Evolutionary conservation across 1,140 invertebrate species (phyloP).

Genomic region (Zaprionus lachaisei): DNA sequence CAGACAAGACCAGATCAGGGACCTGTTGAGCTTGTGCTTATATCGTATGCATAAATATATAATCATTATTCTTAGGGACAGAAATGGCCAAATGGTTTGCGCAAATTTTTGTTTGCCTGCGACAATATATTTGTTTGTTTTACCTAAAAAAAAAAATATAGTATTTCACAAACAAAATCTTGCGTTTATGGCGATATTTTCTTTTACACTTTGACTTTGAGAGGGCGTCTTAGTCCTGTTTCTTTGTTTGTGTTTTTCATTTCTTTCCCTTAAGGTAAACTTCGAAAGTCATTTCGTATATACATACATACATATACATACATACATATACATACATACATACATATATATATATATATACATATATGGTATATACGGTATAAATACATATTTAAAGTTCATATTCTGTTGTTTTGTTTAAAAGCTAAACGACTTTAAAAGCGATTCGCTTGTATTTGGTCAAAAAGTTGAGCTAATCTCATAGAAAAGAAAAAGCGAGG

Average conservation of each 20-base stretch:
- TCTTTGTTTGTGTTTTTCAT: conserved; percentile 2
- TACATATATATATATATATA: conserved; percentile 28
- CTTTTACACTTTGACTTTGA: neutral
- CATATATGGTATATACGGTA: conserved; percentile 27
- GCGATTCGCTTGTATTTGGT: conserved; percentile 40
- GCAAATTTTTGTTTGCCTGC: conserved; percentile 17
- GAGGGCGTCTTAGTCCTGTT: neutral
- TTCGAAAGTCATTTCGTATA: conserved; percentile 11
- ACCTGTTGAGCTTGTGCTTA: conserved; percentile 15
- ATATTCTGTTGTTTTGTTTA: conserved; percentile 23
- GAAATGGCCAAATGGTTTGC: conserved; percentile 25
- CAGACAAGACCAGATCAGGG: conserved; percentile 1
- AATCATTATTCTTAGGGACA: conserved; percentile 26
- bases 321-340: conserved; percentile 24
- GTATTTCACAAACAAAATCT: neutral
- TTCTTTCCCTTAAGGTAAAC: conserved; percentile 4
- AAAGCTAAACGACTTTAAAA: conserved; percentile 53
- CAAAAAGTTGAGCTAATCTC: conserved; percentile 45
- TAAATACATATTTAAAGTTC: conserved; percentile 32
- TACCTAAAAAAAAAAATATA: conserved; percentile 14
- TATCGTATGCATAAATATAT: conserved; percentile 20
- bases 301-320: conserved; percentile 28
- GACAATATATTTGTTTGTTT: conserved; percentile 16
- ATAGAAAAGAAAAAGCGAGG: conserved; percentile 39
- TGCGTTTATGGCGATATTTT: conserved; percentile 8